phyloP scores from a whole-genome alignment of 2,888 invertebrate species.

The Ectropis crepuscularia region DNA sequence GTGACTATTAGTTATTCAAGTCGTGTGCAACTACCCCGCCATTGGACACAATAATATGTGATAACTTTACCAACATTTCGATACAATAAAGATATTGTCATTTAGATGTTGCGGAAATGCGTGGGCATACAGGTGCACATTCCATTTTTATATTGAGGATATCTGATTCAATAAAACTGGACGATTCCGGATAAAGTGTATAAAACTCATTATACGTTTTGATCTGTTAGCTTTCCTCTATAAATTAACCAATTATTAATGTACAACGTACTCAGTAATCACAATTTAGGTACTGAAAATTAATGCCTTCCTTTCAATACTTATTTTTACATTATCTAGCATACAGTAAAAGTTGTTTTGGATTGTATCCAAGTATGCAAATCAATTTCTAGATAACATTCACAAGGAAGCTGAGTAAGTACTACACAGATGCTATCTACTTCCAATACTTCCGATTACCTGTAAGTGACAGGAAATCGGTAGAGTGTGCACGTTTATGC shows the following conservation, averaged over 20 bases:
- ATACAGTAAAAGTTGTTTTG: too few species aligned
- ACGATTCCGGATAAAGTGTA: too few species aligned
- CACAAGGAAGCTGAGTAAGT: conserved; percentile 60
- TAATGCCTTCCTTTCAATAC: too few species aligned
- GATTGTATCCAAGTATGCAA: conserved; percentile 49
- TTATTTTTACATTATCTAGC: too few species aligned
- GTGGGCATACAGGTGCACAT: conserved; percentile 3
- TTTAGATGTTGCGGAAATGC: conserved; percentile 49
- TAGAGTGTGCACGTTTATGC: conserved; percentile 32
- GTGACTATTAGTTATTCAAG: conserved; percentile 51
- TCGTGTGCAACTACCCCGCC: conserved; percentile 43
- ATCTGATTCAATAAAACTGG: not conserved
- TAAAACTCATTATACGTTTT: too few species aligned
- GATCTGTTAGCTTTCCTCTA: too few species aligned
- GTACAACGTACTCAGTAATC: too few species aligned
- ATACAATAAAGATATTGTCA: conserved; percentile 56
- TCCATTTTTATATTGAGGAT: not conserved
- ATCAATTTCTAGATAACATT: conserved; percentile 60
- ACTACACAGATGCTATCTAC: conserved; percentile 22
- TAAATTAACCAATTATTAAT: too few species aligned
- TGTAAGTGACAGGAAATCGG: conserved; percentile 32
- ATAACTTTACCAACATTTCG: conserved; percentile 50
- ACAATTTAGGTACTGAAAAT: too few species aligned
- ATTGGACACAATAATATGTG: conserved; percentile 54
- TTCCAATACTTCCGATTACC: conserved; percentile 54